Conservation (phyloP, 2,113 vertebrate species). For the Dromiciops gliroides region DNA sequence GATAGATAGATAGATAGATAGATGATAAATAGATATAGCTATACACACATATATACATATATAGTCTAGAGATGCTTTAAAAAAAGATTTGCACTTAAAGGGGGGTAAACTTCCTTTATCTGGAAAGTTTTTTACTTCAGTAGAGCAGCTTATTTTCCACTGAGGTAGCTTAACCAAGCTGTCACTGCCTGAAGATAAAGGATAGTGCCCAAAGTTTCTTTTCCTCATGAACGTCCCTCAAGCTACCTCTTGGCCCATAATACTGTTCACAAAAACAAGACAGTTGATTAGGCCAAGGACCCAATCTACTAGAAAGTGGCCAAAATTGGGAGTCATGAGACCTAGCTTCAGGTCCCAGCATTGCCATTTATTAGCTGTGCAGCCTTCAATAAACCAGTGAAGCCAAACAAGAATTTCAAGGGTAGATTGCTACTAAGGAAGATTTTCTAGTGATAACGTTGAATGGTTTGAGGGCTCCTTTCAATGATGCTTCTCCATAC, state of each 20-base stretch:
- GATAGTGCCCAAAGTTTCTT: not conserved
- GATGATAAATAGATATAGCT: too few relatives aligned
- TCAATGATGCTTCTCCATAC: not conserved
- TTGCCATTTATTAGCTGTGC: not conserved
- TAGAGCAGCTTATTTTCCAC: too few relatives aligned
- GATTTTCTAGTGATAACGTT: not conserved
- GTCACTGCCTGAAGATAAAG: not conserved
- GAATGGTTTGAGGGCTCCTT: not conserved
- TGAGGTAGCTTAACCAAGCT: not conserved
- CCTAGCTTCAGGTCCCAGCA: not conserved
- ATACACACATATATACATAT: too few relatives aligned
- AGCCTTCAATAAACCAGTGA: not conserved
- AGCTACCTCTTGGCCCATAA: not conserved
- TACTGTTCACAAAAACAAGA: not conserved
- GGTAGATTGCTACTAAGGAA: not conserved
- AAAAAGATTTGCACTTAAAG: not conserved
- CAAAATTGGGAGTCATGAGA: not conserved
- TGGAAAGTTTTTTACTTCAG: not conserved
- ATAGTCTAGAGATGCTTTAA: not conserved
- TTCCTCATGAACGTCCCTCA: not conserved
- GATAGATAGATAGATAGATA: too few relatives aligned
- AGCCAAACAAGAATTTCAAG: not conserved
- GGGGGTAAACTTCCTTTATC: not conserved
- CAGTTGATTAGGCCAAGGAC: not conserved
- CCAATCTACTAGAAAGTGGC: not conserved